These are phyloP conservation scores for Lutraria rhynchaena DNA, from an alignment of 1,140 invertebrate species.

Conservation along the genomic window DNA sequence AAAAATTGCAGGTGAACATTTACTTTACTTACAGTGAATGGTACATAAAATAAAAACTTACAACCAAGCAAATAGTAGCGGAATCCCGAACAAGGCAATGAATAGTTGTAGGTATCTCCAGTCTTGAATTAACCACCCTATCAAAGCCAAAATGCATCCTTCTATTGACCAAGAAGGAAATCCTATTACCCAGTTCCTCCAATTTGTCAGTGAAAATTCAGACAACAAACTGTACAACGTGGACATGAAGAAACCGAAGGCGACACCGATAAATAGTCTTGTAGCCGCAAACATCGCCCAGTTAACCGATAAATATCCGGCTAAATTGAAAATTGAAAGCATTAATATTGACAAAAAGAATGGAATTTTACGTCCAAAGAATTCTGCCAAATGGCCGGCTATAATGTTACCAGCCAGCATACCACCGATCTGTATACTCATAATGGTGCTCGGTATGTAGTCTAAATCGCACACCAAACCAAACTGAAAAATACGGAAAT, in stretches of 20 bases:
- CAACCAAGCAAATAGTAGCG: slow-evolving; percentile 19
- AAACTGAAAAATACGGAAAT: too few relatives aligned
- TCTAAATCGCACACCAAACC: slow-evolving; percentile 59
- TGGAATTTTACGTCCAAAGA: slow-evolving; percentile 51
- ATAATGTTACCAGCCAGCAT: slow-evolving; percentile 53
- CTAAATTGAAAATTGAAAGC: slow-evolving; percentile 31
- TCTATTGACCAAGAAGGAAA: slow-evolving; percentile 46
- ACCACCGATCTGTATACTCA: slow-evolving; percentile 61
- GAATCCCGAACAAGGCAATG: not conserved
- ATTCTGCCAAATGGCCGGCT: slow-evolving; percentile 50
- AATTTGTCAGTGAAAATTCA: slow-evolving; percentile 27
- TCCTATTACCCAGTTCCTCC: slow-evolving; percentile 27
- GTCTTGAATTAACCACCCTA: slow-evolving; percentile 20
- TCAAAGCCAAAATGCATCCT: slow-evolving; percentile 14
- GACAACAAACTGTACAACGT: slow-evolving; percentile 17
- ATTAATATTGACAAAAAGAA: slow-evolving; percentile 44
- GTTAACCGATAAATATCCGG: slow-evolving; percentile 33
- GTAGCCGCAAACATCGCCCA: slow-evolving; percentile 59
- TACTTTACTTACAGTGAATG: too few relatives aligned
- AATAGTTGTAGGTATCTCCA: slow-evolving; percentile 44
- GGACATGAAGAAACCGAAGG: slow-evolving; percentile 18
- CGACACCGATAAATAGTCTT: slow-evolving; percentile 61
- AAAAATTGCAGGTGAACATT: too few relatives aligned
- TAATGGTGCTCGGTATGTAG: slow-evolving; percentile 54
- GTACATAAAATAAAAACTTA: too few relatives aligned